These are phyloP conservation scores for Rhagonycha lutea DNA, from an alignment of 2,888 invertebrate genomes.

Conservation along the genomic window DNA sequence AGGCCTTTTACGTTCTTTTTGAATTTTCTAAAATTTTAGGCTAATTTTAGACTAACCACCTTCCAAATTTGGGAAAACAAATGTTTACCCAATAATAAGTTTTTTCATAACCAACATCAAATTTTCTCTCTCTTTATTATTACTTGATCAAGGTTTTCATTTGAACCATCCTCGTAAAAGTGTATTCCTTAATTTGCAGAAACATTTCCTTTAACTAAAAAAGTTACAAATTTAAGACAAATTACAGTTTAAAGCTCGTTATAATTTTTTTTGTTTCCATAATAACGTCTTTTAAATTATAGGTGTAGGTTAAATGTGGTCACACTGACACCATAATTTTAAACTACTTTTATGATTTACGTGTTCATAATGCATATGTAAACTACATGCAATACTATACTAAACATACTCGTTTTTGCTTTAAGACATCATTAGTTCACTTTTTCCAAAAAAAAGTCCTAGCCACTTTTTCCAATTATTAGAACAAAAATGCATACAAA, in stretches of 20 bases:
- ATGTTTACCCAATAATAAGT: too few species aligned
- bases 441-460: neutral
- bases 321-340: neutral
- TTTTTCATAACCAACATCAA: too few species aligned
- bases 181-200: neutral
- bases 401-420: neutral
- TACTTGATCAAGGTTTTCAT: too few species aligned
- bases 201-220: neutral
- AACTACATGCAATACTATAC: neutral
- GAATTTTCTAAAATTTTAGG: too few species aligned
- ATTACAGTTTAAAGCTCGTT: neutral
- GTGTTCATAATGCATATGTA: neutral
- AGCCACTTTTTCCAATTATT: neutral
- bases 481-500: too few species aligned
- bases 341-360: neutral
- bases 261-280: neutral
- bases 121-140: too few species aligned
- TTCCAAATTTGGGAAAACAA: too few species aligned
- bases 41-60: too few species aligned
- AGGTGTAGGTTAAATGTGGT: neutral
- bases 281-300: conserved; percentile 1
- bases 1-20: too few species aligned
- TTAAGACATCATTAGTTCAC: neutral
- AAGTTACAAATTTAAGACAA: neutral
- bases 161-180: too few species aligned